phyloP scores from a whole-genome alignment of 2,113 vertebrate genomes.

The Neolamprologus cancellatus region DNA sequence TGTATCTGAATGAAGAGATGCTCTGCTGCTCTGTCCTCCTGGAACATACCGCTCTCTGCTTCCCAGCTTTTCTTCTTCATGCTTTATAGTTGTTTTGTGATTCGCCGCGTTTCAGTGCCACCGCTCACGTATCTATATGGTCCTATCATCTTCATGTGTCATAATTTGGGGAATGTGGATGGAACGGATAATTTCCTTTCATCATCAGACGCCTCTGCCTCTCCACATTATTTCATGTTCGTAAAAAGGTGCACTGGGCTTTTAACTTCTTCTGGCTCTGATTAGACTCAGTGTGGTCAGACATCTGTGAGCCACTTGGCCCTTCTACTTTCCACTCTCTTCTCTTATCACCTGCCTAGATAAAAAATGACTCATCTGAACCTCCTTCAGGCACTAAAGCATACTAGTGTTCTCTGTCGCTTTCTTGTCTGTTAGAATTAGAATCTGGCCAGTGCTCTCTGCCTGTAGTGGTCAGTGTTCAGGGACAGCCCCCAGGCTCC shows the following conservation, averaged over 20 bases:
- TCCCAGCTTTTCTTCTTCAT: background rate
- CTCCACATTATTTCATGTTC: background rate
- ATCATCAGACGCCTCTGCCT: background rate
- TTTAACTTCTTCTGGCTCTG: slow-evolving; percentile 17
- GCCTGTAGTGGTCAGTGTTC: slow-evolving; percentile 38
- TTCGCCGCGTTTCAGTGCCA: background rate
- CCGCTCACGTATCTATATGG: background rate
- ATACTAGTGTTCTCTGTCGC: slow-evolving; percentile 29
- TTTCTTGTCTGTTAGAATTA: slow-evolving; percentile 53
- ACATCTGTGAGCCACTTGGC: slow-evolving; percentile 35
- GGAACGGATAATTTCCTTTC: background rate
- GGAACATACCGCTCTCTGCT: background rate
- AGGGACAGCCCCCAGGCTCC: slow-evolving; percentile 22
- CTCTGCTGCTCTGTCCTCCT: slow-evolving; percentile 26
- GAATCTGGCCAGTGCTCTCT: slow-evolving; percentile 18
- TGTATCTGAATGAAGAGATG: slow-evolving; percentile 2
- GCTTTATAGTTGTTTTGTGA: background rate
- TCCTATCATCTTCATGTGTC: background rate
- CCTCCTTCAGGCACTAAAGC: background rate
- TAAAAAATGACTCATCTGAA: slow-evolving; percentile 39
- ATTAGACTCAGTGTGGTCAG: slow-evolving; percentile 6
- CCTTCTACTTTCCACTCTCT: slow-evolving; percentile 6
- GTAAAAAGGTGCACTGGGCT: slow-evolving; percentile 6
- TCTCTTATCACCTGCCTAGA: slow-evolving; percentile 10
- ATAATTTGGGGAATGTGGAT: background rate